Evolutionary conservation across 2,797 vertebrate species (phyloP).

Genomic region (Emys orbicularis): DNA sequence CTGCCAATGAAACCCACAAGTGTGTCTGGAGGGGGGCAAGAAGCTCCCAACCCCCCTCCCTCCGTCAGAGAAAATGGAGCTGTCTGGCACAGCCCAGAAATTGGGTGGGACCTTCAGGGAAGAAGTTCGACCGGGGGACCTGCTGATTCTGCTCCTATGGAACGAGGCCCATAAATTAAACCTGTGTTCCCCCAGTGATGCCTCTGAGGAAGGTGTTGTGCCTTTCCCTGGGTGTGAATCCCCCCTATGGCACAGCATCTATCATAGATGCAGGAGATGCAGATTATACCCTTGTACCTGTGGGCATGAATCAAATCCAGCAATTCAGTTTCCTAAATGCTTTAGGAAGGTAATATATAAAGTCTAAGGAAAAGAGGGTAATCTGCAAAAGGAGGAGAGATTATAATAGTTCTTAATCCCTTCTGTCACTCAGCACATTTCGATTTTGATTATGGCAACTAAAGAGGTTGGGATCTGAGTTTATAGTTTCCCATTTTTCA

Average conservation of each 20-base stretch:
- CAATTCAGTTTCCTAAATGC: neutral
- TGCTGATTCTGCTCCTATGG: neutral
- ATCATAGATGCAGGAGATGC: neutral
- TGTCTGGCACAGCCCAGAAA: neutral
- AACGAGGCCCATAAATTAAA: accelerated
- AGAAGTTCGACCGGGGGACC: accelerated
- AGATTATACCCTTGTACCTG: neutral
- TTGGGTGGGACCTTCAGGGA: neutral
- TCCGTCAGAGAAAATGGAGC: accelerated
- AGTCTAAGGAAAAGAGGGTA: neutral
- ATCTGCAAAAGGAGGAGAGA: neutral
- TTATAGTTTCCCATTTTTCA: neutral
- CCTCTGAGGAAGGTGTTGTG: accelerated
- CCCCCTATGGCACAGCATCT: neutral
- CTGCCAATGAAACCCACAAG: neutral
- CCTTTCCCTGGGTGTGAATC: neutral
- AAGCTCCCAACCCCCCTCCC: neutral
- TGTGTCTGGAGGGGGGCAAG: neutral
- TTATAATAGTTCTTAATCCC: neutral
- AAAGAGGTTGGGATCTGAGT: neutral
- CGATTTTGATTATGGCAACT: neutral
- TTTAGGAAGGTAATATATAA: neutral
- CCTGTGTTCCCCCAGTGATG: accelerated
- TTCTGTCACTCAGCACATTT: neutral
- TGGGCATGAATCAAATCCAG: neutral